Conservation (phyloP, 2,113 vertebrate genomes). For the Trematomus loennbergii region DNA sequence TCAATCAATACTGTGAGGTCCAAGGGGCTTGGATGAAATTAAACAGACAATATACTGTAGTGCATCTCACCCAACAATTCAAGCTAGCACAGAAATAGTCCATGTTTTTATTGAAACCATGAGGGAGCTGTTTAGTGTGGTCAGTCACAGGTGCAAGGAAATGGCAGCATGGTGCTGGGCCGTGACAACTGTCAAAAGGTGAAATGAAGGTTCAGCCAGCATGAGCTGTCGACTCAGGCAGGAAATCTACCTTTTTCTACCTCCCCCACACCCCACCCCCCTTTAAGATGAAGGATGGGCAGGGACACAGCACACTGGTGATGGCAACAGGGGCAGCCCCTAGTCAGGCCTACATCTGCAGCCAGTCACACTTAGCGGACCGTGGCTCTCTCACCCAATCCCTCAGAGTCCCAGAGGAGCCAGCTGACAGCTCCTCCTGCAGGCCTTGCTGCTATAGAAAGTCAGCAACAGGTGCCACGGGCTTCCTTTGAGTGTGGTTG, state of each 20-base stretch:
- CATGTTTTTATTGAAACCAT: conserved; percentile 68
- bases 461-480: conserved; percentile 66
- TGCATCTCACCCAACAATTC: conserved; percentile 27
- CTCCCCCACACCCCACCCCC: conserved; percentile 16
- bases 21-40: conserved; percentile 3
- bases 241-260: conserved; percentile 53
- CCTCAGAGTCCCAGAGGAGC: conserved; percentile 57
- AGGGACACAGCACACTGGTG: conserved; percentile 33
- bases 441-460: conserved; percentile 19
- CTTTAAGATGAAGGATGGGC: conserved; percentile 48
- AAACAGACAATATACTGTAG: conserved; percentile 47
- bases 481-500: conserved; percentile 32
- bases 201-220: conserved; percentile 61
- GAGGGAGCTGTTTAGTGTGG: conserved; percentile 61
- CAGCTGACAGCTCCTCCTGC: conserved; percentile 66
- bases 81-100: conserved; percentile 28
- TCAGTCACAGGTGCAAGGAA: conserved; percentile 68
- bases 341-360: conserved; percentile 58
- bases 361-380: conserved; percentile 72
- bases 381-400: conserved; percentile 63
- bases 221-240: conserved; percentile 53
- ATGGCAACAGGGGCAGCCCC: conserved; percentile 51
- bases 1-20: conserved; percentile 36
- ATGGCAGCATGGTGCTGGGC: conserved; percentile 55
- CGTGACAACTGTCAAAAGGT: conserved; percentile 74